Evolutionary conservation across 2,113 vertebrate genomes (phyloP), one percentile per base, ranked within the genome.

Genomic region (Lepisosteus osseus): DNA sequence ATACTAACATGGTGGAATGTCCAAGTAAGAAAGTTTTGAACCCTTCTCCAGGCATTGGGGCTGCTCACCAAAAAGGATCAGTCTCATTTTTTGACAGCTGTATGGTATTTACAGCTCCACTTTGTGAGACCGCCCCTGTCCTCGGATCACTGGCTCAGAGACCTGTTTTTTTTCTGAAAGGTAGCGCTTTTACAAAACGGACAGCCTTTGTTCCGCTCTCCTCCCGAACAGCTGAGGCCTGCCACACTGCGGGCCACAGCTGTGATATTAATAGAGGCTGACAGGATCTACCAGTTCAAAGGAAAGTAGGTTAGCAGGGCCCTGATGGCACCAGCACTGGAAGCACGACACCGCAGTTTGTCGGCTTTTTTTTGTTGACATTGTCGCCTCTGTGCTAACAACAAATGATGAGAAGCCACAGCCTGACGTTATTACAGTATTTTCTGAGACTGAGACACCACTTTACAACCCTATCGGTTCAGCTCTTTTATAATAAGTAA

Each of bases 271-370:
- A 73, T 67, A 3, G 6, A 64, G 75, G 65, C 67, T 80, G 79
- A 84, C 54, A 51, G 13, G 51, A 2, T 69, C 80, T 72, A 54
- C 14, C 62, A 57, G 17, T 72, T 72, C 51, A 72, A 66, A 70
- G 47, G 72, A 55, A 78, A 55, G 51, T 72, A 79, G 77, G 75
- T 86, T 72, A 70, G 55, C 75, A 29, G 56, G 67, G 70, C 40
- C 61, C 8, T 51, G 45, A 66, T 74, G 41, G 62, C 68, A 61
- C 41, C 56, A 17, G 67, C 54, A 12, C 45, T 40, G 17, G 41
- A 40, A 64, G 47, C 14, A 63, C 65, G 62, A 57, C 54, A 7
- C 66, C 56, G 41, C 43, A 13, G 9, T 73, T 63, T n/a, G 45
- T 44, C 40, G 41, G 3, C 42, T 12, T 0, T 55, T 55, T 6